Percentiles rank a stretch among this genome's conserved stretches.
phyloP scores from a whole-genome alignment of 2,888 invertebrate genomes.

The Andrena chrysosceles region DNA sequence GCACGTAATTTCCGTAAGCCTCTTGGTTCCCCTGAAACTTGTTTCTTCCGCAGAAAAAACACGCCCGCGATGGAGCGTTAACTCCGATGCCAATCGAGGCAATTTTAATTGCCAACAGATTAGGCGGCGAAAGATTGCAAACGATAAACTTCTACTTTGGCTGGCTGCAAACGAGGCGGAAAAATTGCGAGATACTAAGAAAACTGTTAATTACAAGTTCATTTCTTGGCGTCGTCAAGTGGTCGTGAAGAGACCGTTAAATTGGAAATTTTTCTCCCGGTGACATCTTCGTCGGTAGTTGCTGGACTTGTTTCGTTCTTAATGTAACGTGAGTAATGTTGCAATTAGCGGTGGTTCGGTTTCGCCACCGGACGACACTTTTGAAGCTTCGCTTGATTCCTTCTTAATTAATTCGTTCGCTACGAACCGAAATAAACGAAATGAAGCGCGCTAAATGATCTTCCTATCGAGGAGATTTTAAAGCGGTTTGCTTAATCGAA shows the following conservation, averaged over 20 bases:
- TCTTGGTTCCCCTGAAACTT: not conserved
- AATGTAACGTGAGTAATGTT: conserved; percentile 44
- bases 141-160: not conserved
- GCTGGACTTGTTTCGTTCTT: conserved; percentile 32
- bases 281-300: conserved; percentile 16
- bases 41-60: not conserved
- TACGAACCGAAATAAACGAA: not conserved
- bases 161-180: not conserved
- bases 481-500: too few species aligned
- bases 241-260: conserved; percentile 8
- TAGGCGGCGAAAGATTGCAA: not conserved
- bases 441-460: not conserved
- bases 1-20: not conserved
- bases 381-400: not conserved
- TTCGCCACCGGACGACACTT: conserved; percentile 1
- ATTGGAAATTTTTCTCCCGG: conserved; percentile 34
- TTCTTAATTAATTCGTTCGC: conserved; percentile 1
- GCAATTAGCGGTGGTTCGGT: conserved; percentile 26
- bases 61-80: not conserved
- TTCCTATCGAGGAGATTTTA: too few species aligned
- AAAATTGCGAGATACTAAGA: not conserved
- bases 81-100: not conserved
- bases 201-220: not conserved
- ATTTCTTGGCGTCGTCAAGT: not conserved
- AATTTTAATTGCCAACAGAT: not conserved